phyloP scores from a whole-genome alignment of 1,140 invertebrate genomes.

The Parasteatoda tepidariorum region DNA sequence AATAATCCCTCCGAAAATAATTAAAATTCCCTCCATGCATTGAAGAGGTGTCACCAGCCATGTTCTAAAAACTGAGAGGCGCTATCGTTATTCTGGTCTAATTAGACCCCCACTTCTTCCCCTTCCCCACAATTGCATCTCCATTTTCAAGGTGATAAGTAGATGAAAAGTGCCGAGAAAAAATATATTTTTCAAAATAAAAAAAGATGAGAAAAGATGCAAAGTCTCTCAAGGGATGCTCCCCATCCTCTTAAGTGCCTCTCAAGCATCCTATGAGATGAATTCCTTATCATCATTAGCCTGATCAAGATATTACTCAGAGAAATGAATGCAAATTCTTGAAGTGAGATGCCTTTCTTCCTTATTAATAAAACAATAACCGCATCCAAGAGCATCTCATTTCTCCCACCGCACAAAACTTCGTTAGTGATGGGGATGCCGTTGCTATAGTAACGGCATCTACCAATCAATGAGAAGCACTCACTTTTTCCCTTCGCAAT shows the following conservation, averaged over 20 bases:
- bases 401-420: constrained; percentile 26
- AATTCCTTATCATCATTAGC: constrained; percentile 39
- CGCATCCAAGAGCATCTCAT: neutral
- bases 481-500: constrained; percentile 18
- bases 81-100: too few species aligned
- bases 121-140: neutral
- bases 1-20: too few species aligned
- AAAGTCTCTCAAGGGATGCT: neutral
- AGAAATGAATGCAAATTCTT: constrained; percentile 53
- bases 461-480: constrained; percentile 35
- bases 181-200: neutral
- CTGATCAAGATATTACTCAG: constrained; percentile 46
- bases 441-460: constrained; percentile 42
- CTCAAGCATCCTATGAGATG: constrained; percentile 5
- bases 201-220: neutral
- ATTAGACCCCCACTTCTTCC: too few species aligned
- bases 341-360: neutral
- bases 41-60: too few species aligned
- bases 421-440: constrained; percentile 39
- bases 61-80: too few species aligned
- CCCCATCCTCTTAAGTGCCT: constrained; percentile 5
- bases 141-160: neutral
- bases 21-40: too few species aligned
- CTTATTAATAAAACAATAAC: constrained; percentile 60
- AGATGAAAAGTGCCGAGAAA: neutral